A percentile compares a stretch with the other conserved stretches of the same genome.
These are phyloP conservation scores for Conus canariensis DNA, from an alignment of 2,888 invertebrate genomes.

Conservation along the genomic window DNA sequence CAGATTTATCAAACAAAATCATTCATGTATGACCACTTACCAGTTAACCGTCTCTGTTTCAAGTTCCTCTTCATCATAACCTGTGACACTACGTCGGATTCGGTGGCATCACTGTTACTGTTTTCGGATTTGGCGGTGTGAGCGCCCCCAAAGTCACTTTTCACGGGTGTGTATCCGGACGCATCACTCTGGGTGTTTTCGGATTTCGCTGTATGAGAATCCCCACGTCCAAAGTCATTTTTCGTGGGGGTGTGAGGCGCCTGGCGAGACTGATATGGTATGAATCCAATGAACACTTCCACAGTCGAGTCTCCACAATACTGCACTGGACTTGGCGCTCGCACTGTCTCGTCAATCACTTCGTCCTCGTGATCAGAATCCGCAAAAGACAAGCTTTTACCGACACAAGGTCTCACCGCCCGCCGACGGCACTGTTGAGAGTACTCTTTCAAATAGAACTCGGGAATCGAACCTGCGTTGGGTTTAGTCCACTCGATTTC, in stretches of 20 bases:
- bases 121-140: not conserved
- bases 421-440: not conserved
- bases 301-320: not conserved
- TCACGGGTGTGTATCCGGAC: not conserved
- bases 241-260: not conserved
- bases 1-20: too few relatives aligned
- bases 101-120: not conserved
- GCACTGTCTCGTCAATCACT: not conserved
- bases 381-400: not conserved
- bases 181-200: not conserved
- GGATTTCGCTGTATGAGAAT: not conserved
- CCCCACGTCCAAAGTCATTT: not conserved
- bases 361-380: not conserved
- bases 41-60: slow-evolving; percentile 19
- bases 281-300: slow-evolving; percentile 1
- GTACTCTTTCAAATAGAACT: not conserved
- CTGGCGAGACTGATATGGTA: not conserved
- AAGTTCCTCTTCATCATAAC: not conserved
- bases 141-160: not conserved
- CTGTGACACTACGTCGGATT: not conserved
- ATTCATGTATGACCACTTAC: not conserved
- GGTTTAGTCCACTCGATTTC: not conserved
- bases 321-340: not conserved
- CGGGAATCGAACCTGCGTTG: not conserved
- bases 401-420: not conserved